These are phyloP conservation scores for Heterodera filipjevi DNA, from an alignment of 2,888 invertebrate species.

Conservation along the genomic window DNA sequence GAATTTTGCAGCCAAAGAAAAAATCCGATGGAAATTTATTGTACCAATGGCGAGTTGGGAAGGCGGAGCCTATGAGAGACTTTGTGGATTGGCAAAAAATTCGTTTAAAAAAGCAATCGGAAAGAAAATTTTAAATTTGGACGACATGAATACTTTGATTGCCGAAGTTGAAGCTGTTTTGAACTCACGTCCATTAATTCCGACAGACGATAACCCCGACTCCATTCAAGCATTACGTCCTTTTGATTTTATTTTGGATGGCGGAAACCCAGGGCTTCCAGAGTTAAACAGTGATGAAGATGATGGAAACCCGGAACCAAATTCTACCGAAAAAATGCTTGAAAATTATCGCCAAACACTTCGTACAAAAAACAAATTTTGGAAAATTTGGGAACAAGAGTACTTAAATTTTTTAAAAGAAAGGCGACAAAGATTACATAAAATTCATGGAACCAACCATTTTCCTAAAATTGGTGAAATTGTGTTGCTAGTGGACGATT, in stretches of 20 bases:
- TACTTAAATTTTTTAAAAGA: conserved; percentile 19
- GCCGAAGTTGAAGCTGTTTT: conserved; percentile 59
- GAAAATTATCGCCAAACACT: neutral
- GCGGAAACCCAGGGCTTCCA: neutral
- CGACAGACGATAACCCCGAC: conserved; percentile 52
- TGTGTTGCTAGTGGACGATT: neutral
- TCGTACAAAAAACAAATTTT: conserved; percentile 5
- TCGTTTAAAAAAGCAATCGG: conserved; percentile 65
- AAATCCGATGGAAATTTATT: conserved; percentile 65
- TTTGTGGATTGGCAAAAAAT: conserved; percentile 65
- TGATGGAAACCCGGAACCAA: neutral
- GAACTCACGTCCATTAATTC: conserved; percentile 65
- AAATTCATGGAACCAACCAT: neutral
- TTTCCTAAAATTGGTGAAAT: neutral
- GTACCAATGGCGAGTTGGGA: conserved; percentile 67
- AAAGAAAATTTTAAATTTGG: conserved; percentile 65
- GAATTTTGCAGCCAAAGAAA: conserved; percentile 22
- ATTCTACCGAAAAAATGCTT: conserved; percentile 9
- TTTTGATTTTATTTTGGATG: conserved; percentile 36
- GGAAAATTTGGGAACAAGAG: conserved; percentile 8
- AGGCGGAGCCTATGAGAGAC: conserved; percentile 68
- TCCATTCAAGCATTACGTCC: conserved; percentile 31
- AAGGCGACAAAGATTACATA: conserved; percentile 2
- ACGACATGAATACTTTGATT: conserved; percentile 59
- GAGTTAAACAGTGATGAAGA: neutral